A percentile compares a stretch with the other conserved stretches of the same genome.
These are phyloP conservation scores for Hemithea aestivaria DNA, from an alignment of 2,888 invertebrate genomes.

Conservation along the genomic window DNA sequence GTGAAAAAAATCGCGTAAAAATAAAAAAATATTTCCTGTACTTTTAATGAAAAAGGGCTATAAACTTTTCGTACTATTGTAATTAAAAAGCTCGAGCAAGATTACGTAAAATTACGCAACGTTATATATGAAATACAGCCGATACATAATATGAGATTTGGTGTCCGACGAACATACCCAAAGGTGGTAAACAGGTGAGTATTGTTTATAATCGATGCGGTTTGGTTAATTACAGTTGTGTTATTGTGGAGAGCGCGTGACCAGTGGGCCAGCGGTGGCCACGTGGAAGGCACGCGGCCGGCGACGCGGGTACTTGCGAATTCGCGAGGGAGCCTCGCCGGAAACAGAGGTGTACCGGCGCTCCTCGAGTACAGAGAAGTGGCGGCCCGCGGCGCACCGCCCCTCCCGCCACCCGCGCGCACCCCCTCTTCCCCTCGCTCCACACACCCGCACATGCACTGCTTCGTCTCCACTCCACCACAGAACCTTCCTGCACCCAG, in stretches of 20 bases:
- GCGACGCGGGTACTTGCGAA: constrained; percentile 56
- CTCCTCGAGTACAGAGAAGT: constrained; percentile 77
- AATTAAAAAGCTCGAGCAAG: constrained; percentile 5
- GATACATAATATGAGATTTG: too few species aligned
- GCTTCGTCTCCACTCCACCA: constrained; percentile 73
- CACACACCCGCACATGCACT: constrained; percentile 63
- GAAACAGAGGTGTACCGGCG: constrained; percentile 77
- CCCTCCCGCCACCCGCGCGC: constrained; percentile 51
- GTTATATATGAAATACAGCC: constrained; percentile 2
- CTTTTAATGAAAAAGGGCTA: too few species aligned
- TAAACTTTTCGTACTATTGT: too few species aligned
- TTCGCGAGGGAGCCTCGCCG: constrained; percentile 74
- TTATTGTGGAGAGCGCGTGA: constrained; percentile 51
- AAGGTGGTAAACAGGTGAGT: constrained; percentile 33
- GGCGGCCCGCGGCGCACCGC: constrained; percentile 70
- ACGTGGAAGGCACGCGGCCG: constrained; percentile 69
- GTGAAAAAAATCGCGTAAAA: too few species aligned
- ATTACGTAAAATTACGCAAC: constrained; percentile 10
- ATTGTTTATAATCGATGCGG: constrained; percentile 43
- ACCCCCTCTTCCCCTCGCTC: constrained; percentile 44
- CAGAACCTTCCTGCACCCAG: constrained; percentile 21
- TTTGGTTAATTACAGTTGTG: constrained; percentile 57
- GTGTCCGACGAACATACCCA: constrained; percentile 10
- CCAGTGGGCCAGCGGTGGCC: constrained; percentile 50
- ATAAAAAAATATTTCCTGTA: too few species aligned